These are phyloP conservation scores for Scelioninae gen. 2 DNA, from an alignment of 2,888 invertebrate species.

Conservation along the genomic window DNA sequence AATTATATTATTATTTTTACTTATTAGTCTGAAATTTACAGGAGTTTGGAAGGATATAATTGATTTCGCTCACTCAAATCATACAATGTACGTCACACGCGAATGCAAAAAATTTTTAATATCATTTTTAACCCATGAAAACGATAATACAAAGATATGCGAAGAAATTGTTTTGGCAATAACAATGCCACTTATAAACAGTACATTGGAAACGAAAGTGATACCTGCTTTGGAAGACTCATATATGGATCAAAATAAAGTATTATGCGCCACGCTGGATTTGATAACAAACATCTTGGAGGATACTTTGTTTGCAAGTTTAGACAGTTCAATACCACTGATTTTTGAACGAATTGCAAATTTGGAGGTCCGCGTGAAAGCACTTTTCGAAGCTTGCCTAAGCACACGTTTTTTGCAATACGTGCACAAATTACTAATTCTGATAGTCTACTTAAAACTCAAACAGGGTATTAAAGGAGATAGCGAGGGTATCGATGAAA, in stretches of 20 bases:
- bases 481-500: constrained; percentile 60
- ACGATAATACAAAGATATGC: constrained; percentile 74
- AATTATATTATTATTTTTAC: too few relatives aligned
- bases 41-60: constrained; percentile 81
- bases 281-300: constrained; percentile 70
- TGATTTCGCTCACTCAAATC: constrained; percentile 80
- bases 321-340: constrained; percentile 68
- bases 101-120: constrained; percentile 81
- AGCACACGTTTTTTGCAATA: constrained; percentile 74
- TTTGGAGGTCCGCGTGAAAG: constrained; percentile 69
- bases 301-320: constrained; percentile 66
- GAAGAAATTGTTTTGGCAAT: constrained; percentile 78
- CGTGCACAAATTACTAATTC: constrained; percentile 76
- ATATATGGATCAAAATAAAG: constrained; percentile 75
- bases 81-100: constrained; percentile 83
- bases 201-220: constrained; percentile 75
- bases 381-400: constrained; percentile 71
- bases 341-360: constrained; percentile 67
- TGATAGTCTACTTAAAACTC: constrained; percentile 73
- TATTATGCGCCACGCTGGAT: constrained; percentile 69
- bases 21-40: constrained; percentile 65
- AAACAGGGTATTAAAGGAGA: constrained; percentile 63
- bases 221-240: constrained; percentile 72
- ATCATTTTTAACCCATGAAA: constrained; percentile 66
- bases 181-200: constrained; percentile 78